These are phyloP conservation scores for Tuberolachnus salignus DNA, from an alignment of 2,888 invertebrate species.

Conservation along the genomic window DNA sequence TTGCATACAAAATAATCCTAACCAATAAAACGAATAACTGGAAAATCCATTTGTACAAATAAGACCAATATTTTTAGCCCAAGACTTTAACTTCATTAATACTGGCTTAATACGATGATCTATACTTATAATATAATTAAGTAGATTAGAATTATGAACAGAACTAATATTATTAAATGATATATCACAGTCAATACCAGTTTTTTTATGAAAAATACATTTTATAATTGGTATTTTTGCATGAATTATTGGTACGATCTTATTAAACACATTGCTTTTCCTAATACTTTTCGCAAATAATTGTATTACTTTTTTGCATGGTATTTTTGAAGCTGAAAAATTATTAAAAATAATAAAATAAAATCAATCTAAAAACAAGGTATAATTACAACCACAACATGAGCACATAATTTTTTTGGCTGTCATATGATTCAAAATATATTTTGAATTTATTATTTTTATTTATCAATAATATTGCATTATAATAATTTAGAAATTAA, in stretches of 20 bases:
- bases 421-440: too few relatives aligned
- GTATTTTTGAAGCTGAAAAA: slow-evolving; percentile 21
- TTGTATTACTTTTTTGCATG: slow-evolving; percentile 20
- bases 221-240: slow-evolving; percentile 49
- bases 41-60: slow-evolving; percentile 50
- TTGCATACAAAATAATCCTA: slow-evolving; percentile 49
- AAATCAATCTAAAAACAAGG: not conserved
- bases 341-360: not conserved
- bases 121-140: slow-evolving; percentile 26
- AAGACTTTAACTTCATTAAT: slow-evolving; percentile 28
- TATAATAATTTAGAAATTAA: too few relatives aligned
- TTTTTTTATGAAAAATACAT: slow-evolving; percentile 24
- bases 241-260: slow-evolving; percentile 17
- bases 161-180: slow-evolving; percentile 47
- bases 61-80: slow-evolving; percentile 41
- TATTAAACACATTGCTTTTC: not conserved
- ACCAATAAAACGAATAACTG: slow-evolving; percentile 48
- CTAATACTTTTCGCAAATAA: slow-evolving; percentile 31
- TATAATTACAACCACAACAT: too few relatives aligned
- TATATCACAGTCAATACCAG: slow-evolving; percentile 46
- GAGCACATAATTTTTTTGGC: too few relatives aligned
- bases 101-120: slow-evolving; percentile 36
- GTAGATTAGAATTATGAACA: slow-evolving; percentile 32
- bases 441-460: too few relatives aligned
- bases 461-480: too few relatives aligned